phyloP scores from a whole-genome alignment of 2,888 invertebrate genomes.

The Brenthis daphne region DNA sequence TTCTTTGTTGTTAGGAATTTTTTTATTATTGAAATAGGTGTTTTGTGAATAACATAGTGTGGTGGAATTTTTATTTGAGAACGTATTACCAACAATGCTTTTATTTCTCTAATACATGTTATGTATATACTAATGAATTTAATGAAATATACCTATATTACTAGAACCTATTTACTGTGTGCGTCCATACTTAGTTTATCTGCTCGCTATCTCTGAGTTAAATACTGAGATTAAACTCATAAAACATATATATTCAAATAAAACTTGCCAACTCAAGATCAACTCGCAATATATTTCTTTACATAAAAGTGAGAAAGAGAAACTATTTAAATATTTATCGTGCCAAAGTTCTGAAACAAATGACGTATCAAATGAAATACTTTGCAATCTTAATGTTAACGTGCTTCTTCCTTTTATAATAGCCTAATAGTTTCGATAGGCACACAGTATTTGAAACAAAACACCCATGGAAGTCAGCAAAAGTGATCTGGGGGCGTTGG shows the following conservation, averaged over 20 bases:
- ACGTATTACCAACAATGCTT: too few relatives aligned
- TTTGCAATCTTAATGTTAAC: background rate
- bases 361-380: background rate
- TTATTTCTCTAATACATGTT: too few relatives aligned
- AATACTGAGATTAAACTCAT: slow-evolving; percentile 43
- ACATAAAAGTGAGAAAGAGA: slow-evolving; percentile 8
- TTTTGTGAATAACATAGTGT: too few relatives aligned
- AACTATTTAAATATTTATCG: slow-evolving; percentile 1
- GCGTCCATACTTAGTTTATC: slow-evolving; percentile 35
- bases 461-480: slow-evolving; percentile 30
- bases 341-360: background rate
- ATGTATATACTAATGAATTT: too few relatives aligned
- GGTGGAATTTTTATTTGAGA: too few relatives aligned
- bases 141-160: too few relatives aligned
- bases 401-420: too few relatives aligned
- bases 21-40: too few relatives aligned
- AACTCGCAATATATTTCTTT: slow-evolving; percentile 14
- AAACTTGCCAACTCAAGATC: slow-evolving; percentile 36
- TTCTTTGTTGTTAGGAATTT: too few relatives aligned
- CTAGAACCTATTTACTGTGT: slow-evolving; percentile 13
- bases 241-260: slow-evolving; percentile 42
- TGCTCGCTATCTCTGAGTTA: slow-evolving; percentile 40
- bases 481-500: slow-evolving; percentile 39
- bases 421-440: too few relatives aligned
- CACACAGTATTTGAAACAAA: background rate